phyloP scores from a whole-genome alignment of 2,888 invertebrate genomes.

The Lycocerus yunnanus region DNA sequence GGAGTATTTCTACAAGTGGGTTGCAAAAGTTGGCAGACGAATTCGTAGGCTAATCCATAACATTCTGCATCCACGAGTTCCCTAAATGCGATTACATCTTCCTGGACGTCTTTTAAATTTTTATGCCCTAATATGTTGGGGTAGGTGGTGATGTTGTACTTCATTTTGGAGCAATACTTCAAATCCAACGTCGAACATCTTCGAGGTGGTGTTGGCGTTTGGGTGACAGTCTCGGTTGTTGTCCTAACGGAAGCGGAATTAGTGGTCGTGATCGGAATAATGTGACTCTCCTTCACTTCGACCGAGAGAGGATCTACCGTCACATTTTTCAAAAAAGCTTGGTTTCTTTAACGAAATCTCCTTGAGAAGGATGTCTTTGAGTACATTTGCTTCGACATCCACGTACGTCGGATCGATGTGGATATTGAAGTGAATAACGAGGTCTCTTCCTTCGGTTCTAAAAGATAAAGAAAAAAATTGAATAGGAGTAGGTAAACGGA shows the following conservation, averaged over 20 bases:
- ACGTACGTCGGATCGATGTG: conserved; percentile 72
- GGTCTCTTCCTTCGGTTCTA: conserved; percentile 70
- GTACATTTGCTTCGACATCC: conserved; percentile 66
- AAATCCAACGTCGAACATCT: conserved; percentile 71
- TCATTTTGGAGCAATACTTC: conserved; percentile 70
- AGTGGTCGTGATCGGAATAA: conserved; percentile 51
- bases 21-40: conserved; percentile 85
- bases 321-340: conserved; percentile 65
- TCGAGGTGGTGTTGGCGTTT: conserved; percentile 65
- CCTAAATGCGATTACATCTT: conserved; percentile 80
- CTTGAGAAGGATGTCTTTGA: conserved; percentile 67
- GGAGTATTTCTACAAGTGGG: conserved; percentile 67
- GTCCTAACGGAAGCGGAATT: conserved; percentile 36
- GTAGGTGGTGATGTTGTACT: conserved; percentile 81
- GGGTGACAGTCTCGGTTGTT: conserved; percentile 56
- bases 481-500: neutral
- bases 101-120: conserved; percentile 65
- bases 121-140: conserved; percentile 79
- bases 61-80: conserved; percentile 91
- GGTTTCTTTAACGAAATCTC: conserved; percentile 66
- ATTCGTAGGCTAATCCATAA: conserved; percentile 85
- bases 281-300: conserved; percentile 63
- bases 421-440: conserved; percentile 84
- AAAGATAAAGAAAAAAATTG: conserved; percentile 30
- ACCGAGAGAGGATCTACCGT: conserved; percentile 69